Evolutionary conservation across 2,888 invertebrate species (phyloP).

Genomic region (Eretmocerus hayati): DNA sequence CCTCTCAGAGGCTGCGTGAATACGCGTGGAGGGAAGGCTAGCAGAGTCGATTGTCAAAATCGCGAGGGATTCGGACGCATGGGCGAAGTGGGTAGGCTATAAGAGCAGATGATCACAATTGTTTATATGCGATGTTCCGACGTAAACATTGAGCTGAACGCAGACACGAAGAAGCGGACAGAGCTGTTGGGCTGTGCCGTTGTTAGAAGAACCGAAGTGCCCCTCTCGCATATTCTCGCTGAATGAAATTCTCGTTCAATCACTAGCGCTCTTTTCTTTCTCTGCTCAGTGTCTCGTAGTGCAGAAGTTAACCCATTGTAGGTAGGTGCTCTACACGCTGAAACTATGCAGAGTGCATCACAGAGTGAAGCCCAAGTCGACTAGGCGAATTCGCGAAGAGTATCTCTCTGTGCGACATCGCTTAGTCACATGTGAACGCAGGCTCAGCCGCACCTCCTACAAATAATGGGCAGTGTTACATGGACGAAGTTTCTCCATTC

Average conservation of each 20-base stretch:
- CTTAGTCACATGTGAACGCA: conserved; percentile 39
- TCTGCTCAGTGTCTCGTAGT: conserved; percentile 28
- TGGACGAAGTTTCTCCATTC: conserved; percentile 34
- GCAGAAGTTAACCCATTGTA: conserved; percentile 45
- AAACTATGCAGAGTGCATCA: conserved; percentile 45
- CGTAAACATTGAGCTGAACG: conserved; percentile 35
- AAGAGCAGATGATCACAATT: conserved; percentile 28
- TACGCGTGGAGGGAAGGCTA: conserved; percentile 29
- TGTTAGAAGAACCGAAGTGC: conserved; percentile 40
- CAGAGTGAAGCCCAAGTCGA: conserved; percentile 40
- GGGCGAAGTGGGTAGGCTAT: conserved; percentile 39
- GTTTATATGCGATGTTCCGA: conserved; percentile 31
- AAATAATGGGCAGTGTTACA: conserved; percentile 46
- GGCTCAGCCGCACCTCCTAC: conserved; percentile 46
- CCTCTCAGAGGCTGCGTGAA: conserved; percentile 21
- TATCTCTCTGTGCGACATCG: conserved; percentile 37
- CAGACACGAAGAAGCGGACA: conserved; percentile 32
- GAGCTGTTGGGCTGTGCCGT: conserved; percentile 20
- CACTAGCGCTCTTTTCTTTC: conserved; percentile 23
- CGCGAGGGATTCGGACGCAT: conserved; percentile 38
- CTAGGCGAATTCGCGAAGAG: conserved; percentile 39
- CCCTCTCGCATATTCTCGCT: conserved; percentile 30
- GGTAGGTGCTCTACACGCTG: conserved; percentile 44
- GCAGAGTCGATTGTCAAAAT: conserved; percentile 40
- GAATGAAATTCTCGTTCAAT: conserved; percentile 25